Conservation (phyloP, 2,888 invertebrate genomes). For the Papilio elwesi region DNA sequence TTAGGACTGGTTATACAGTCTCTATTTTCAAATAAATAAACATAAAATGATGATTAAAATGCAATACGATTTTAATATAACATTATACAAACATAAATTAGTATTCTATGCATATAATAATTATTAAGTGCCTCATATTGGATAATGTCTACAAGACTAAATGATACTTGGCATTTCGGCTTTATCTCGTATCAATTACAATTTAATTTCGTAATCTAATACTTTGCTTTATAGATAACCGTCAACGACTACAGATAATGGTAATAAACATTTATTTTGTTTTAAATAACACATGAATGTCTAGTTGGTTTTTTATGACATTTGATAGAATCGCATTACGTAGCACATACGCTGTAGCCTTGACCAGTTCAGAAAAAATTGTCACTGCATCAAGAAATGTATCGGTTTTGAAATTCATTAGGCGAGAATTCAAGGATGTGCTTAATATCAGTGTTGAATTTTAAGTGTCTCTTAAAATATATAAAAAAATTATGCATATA, state of each 20-base stretch:
- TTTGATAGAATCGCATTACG: neutral
- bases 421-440: neutral
- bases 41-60: slow-evolving; percentile 12
- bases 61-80: neutral
- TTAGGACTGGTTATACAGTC: slow-evolving; percentile 10
- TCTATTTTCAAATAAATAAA: slow-evolving; percentile 8
- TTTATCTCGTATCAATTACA: slow-evolving; percentile 13
- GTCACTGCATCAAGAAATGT: neutral
- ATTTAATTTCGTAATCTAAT: slow-evolving; percentile 22
- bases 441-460: slow-evolving; percentile 7
- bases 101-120: slow-evolving; percentile 12
- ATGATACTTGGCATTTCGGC: slow-evolving; percentile 3
- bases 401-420: slow-evolving; percentile 1
- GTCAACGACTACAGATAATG: slow-evolving; percentile 7
- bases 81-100: neutral
- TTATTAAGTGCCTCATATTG: slow-evolving; percentile 1
- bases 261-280: no score
- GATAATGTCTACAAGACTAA: slow-evolving; percentile 12
- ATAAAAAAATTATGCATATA: neutral
- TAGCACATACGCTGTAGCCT: neutral
- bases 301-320: neutral
- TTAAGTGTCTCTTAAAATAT: neutral
- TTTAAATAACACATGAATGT: slow-evolving; percentile 1
- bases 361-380: neutral
- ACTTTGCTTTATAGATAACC: slow-evolving; percentile 15